Base-by-base conservation (phyloP, 1,140 invertebrate genomes). In the Pissodes strobi region DNA sequence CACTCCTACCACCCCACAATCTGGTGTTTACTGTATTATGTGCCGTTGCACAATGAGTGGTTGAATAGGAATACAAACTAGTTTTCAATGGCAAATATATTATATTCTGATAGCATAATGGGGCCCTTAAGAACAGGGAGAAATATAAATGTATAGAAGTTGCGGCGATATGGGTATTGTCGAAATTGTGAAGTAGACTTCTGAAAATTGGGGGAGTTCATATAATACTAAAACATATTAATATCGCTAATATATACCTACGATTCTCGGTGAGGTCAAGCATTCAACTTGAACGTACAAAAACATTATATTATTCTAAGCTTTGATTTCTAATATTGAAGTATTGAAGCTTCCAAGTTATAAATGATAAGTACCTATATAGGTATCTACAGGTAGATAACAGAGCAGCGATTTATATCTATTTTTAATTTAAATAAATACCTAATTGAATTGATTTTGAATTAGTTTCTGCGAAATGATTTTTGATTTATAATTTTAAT, bases 1-100 rank as follows among this genome's bases (percentile, higher is more conserved):
- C 27, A 53, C 66, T 34, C 68, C 69, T 60, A 66, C 55, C 64
- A 68, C 67, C 66, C 63, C 68, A 55, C 67, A 48, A 58, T 57
- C 58, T 64, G 72, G 74, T 76, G 72, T 76, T 74, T 74, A 76
- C 71, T 74, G 72, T 76, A 73, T 76, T 73, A 75, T 75, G 70
- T 75, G 64, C 67, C 59, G 64, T 68, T 63, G 69, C 72, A 73
- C 72, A 72, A 73, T 74, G 69, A 68, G 65, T 38, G 56, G 68
- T 56, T 73, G 71, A 75, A 76, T 76, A 76, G 72, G 72, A 76
- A 76, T 76, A 76, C 73, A 76, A 75, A 75, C 73, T 74, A 74
- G 72, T 73, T 69, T 72, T 75, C 62, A 74, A 74, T 73, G 68
- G 71, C 64, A 73, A 73, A 70, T 71, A 72, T 71, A 72, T 72